These are phyloP conservation scores for Entomobrya proxima DNA, from an alignment of 2,888 invertebrate genomes.

Conservation along the genomic window DNA sequence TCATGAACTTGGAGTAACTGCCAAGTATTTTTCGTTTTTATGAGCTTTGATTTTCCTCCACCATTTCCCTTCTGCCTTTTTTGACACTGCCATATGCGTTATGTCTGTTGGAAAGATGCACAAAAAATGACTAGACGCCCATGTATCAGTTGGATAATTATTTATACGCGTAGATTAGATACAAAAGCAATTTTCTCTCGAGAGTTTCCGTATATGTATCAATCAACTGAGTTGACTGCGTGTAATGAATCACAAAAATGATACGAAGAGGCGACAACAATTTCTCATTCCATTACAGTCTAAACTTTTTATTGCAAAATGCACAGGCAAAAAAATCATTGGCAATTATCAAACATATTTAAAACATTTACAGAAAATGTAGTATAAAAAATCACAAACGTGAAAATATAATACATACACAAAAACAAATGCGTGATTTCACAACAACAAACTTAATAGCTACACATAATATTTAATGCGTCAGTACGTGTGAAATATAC, in stretches of 20 bases:
- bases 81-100: constrained; percentile 11
- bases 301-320: constrained; percentile 36
- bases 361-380: constrained; percentile 27
- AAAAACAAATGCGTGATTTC: constrained; percentile 33
- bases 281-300: constrained; percentile 40
- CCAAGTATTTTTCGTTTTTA: constrained; percentile 29
- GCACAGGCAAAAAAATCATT: constrained; percentile 13
- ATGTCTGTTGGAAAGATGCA: background rate
- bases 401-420: constrained; percentile 1
- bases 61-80: constrained; percentile 8
- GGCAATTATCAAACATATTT: constrained; percentile 26
- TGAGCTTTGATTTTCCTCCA: background rate
- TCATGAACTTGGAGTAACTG: constrained; percentile 28
- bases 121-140: background rate
- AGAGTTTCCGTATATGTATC: background rate
- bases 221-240: background rate
- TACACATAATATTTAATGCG: too few relatives aligned
- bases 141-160: background rate
- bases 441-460: background rate
- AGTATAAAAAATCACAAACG: constrained; percentile 34
- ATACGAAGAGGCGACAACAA: constrained; percentile 20
- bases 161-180: background rate
- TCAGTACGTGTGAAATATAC: background rate
- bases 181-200: background rate
- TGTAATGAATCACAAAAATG: background rate